Base-by-base conservation (phyloP, 2,797 vertebrate species). In the Neosalanx taihuensis region DNA sequence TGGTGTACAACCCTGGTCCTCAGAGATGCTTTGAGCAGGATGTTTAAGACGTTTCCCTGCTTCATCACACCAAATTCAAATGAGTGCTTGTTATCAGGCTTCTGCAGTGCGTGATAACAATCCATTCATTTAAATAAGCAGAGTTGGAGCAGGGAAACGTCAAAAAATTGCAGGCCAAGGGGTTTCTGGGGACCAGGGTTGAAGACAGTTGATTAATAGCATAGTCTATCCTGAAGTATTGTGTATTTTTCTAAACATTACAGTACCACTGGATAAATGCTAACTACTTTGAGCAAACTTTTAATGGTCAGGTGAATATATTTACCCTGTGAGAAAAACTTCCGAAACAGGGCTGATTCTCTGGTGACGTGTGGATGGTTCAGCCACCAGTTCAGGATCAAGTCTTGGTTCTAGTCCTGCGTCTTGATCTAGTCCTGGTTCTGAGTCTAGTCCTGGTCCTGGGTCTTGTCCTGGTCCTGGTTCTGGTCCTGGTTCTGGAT, bases 241-340 rank as follows among this genome's bases (percentile, higher is more conserved):
- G 18, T 23, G 3, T 58, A 20, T 58, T 23, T 58, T 9, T 4
- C 23, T 10, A 67, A 13, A 10, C 10, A 46, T 46, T 12, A 46
- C 41, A 46, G 41, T 46, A 13, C 41, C 41, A 46, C 13, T 46
- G 41, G 13, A 46, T 46, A 13, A 46, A 46, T 12, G 41, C 41
- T 46, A 12, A 46, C 41, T 46, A 46, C 10, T 12, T 46, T 46
- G 7, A 12, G 41, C 10, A 46, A 46, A 46, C 12, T 46, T 2
- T 46, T 46, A 12, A 12, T 46, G 10, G 41, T 46, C 41, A 46
- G 7, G 2, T 9, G 10, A 46, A 46, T 46, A 26, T 72, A 12
- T 73, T 87, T 85, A 87, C 81, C 82, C 85, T 70, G 72, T 71
- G 17, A 88, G 79, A 75, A 76, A 63, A 2, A 72, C 79, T 71